Base-by-base conservation (phyloP, 2,797 vertebrate species). In the Parauchenoglanis ngamensis region DNA sequence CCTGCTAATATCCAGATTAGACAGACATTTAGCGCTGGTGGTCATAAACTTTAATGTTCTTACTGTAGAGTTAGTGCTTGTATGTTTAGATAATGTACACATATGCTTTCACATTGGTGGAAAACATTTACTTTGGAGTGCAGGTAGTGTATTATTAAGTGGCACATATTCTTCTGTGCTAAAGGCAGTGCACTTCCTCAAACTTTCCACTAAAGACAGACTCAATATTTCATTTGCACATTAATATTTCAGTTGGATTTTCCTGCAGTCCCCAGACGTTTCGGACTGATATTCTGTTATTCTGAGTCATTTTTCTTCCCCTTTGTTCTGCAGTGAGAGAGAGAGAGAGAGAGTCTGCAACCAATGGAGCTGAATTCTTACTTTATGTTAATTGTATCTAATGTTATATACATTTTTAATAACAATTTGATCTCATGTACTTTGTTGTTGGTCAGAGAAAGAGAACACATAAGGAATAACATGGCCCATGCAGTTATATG, bases 211-310 rank as follows among this genome's bases (percentile, higher is more conserved):
- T 89, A 91, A 87, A 88, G 87, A 87, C 78, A 86, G 73, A 76
- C 84, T 92, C 87, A 88, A 91, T 92, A 91, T 90, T 92, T 92
- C 88, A 92, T 90, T 77, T 84, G 61, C 72, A 82, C 85, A 89
- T 92, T 92, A 92, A 92, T 91, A 90, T 91, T 91, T 92, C 85
- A 91, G 70, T 31, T 85, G 80, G 87, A 80, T 89, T 89, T 88
- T 84, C 80, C 89, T 88, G 86, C 88, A 79, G 84, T 90, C 86
- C 85, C 90, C 88, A 88, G 87, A 86, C 75, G 54, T 59, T 81
- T 70, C 86, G 86, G 88, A 90, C 84, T 88, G 76, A 88, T 89
- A 88, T 89, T 89, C 86, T 88, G 88, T 88, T 91, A 91, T 91
- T 91, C 89, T 88, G 49, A 77, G 78, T 83, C 75, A 81, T 86